Conservation (phyloP, 2,113 vertebrate species). For the Chaetops frenatus region DNA sequence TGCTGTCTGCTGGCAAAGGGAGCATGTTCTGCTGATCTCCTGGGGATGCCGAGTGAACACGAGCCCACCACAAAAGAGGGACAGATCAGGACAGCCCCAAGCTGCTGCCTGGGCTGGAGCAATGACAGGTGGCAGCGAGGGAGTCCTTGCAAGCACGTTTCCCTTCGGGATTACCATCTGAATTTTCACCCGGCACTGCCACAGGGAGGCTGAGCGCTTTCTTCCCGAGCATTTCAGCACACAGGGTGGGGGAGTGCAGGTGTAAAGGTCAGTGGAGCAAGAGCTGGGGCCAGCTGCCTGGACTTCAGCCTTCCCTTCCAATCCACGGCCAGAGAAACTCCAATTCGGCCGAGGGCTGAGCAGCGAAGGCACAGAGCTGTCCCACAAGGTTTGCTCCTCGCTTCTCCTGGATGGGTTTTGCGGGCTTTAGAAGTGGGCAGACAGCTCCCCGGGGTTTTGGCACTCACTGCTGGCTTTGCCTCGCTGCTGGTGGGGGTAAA, state of each 20-base stretch:
- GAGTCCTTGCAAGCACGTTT: fast-evolving
- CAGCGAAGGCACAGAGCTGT: not conserved
- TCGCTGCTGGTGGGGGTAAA: not conserved
- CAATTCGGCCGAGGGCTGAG: fast-evolving
- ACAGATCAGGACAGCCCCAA: not conserved
- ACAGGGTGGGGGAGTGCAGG: fast-evolving
- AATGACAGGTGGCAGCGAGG: fast-evolving
- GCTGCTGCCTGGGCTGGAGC: not conserved
- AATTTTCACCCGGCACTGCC: not conserved
- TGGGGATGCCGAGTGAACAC: fast-evolving
- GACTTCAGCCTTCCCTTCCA: conserved; percentile 6
- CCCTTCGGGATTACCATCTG: not conserved
- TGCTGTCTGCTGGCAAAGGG: fast-evolving
- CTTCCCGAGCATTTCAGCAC: not conserved
- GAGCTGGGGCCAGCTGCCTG: fast-evolving
- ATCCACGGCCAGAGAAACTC: not conserved
- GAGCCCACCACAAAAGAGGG: fast-evolving
- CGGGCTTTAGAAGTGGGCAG: not conserved
- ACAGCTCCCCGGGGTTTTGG: not conserved
- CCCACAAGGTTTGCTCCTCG: not conserved
- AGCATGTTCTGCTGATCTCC: not conserved
- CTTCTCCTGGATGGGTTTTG: not conserved
- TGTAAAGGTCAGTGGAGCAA: conserved; percentile 15
- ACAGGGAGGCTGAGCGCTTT: not conserved
- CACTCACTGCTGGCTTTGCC: not conserved